Evolutionary conservation across 2,797 vertebrate genomes (phyloP), one percentile per base, ranked within the genome.

Genomic region (Mormyrops attenuatus): DNA sequence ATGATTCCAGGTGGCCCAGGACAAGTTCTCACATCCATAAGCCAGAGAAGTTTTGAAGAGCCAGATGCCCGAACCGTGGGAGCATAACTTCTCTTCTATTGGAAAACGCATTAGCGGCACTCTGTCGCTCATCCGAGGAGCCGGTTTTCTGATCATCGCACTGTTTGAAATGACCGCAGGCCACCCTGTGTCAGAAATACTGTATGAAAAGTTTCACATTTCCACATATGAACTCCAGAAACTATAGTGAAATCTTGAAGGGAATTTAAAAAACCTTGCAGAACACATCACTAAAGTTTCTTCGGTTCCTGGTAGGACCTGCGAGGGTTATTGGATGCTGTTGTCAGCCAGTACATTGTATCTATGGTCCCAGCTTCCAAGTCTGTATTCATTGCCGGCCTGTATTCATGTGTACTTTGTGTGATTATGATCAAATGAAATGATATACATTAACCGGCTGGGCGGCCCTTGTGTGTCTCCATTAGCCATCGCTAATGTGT

Each of bases 1-100:
- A 44, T 44, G 38, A 44, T 80, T 80, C 73, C 20, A 44, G 73
- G 38, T 17, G 6, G 38, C 41, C 38, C 15, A 41, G 73, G 38
- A 44, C 15, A 80, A 44, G 94, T 92, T 93, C 92, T 94, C 94
- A 90, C 57, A 47, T 22, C 30, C 69, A 47, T n/a, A 38, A 41
- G 73, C 73, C 73, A 80, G 38, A 80, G 73, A 30, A 20, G 73
- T 44, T 80, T 22, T 80, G 38, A 80, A 44, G 73, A 80, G 34
- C 73, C 38, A 80, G 73, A 80, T 73, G 66, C 66, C 30, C 30
- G 13, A 73, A 38, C 30, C 13, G 66, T 73, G 41, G 34, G 55
- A 85, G 38, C 20, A 85, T 41, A 85, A 60, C 38, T 17, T 20
- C 53, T 26, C 20, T 34, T 22, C 57, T 89, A 87, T 89, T 30